Conservation (phyloP, 2,797 vertebrate species). For the Sphenodon punctatus region DNA sequence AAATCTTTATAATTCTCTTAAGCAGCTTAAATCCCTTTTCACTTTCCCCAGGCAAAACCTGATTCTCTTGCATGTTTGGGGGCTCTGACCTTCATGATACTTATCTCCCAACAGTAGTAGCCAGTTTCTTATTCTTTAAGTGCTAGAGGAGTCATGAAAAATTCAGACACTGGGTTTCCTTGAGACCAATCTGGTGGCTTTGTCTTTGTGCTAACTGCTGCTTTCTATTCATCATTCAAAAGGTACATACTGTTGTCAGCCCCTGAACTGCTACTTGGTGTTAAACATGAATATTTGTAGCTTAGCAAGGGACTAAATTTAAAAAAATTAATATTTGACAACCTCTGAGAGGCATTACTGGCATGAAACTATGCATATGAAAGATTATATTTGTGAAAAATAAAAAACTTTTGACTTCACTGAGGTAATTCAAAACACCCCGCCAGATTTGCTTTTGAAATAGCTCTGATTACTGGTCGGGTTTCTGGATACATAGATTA, state of each 20-base stretch:
- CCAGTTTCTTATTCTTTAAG: conserved; percentile 92
- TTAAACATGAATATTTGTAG: conserved; percentile 88
- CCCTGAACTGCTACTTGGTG: conserved; percentile 83
- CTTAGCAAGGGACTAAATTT: conserved; percentile 84
- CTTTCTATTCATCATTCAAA: conserved; percentile 85
- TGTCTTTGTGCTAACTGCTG: conserved; percentile 90
- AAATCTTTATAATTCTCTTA: conserved; percentile 74
- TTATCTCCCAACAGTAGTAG: conserved; percentile 85
- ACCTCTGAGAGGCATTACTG: conserved; percentile 77
- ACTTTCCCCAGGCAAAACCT: conserved; percentile 79
- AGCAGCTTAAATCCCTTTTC: conserved; percentile 79
- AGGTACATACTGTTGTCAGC: conserved; percentile 84
- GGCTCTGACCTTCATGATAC: conserved; percentile 83
- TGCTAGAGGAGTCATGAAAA: conserved; percentile 96
- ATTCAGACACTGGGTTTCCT: conserved; percentile 91
- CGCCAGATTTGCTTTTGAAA: conserved; percentile 62
- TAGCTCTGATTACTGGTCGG: conserved; percentile 46
- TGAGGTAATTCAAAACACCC: conserved; percentile 47
- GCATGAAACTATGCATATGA: conserved; percentile 70
- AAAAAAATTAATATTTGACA: conserved; percentile 86
- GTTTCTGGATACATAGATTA: conserved; percentile 51
- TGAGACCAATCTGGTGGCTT: conserved; percentile 94
- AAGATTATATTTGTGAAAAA: conserved; percentile 71
- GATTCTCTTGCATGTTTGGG: conserved; percentile 76
- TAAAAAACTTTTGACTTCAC: conserved; percentile 66